Base-by-base conservation (phyloP, 2,113 vertebrate genomes). In the Anhinga rufa region DNA sequence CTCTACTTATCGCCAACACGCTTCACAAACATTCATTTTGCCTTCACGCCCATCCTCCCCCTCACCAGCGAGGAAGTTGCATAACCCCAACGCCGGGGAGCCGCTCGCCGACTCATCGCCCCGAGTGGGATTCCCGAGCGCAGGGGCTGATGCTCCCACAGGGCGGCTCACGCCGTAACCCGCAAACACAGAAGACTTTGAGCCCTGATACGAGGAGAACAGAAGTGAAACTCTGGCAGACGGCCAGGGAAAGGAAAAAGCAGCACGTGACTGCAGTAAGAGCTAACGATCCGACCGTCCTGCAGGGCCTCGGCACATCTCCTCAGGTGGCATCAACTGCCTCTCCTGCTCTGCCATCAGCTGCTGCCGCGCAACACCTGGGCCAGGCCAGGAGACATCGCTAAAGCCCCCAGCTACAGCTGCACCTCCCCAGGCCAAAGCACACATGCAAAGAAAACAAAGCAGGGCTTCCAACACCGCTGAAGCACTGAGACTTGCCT, bases 61-160 rank as follows among this genome's bases (percentile, higher is more conserved):
- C 48, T 93, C 62, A 61, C 44, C 82, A 46, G 13, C 25, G 9
- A 17, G 40, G 49, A 61, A 36, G n/a, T 9, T 75, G 84, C 68
- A 62, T 51, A 86, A 78, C 40, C 44, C 86, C 76, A 25, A 7
- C 3, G 3, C 44, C 1, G 2, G 49, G 49, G 58, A 40, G 36
- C 70, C 0, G 2, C 87, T 65, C 25, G 1, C n/a, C 7, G 0
- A 24, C 31, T 18, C 74, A 24, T 10, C 10, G 3, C 10, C 92
- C 25, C 0, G 0, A 29, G 22, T 22, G 55, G 42, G 68, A 71
- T 52, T 48, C 57, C 44, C 1, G 6, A 65, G 49, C 1, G 1
- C 1, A 1, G 24, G n/a, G 46, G 70, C 36, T 34, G 82, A 48
- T 1, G 7, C 29, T 54, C 51, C 32, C 79, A 29, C 31, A 14